Evolutionary conservation across 1,140 invertebrate species (phyloP).

Genomic region (Rhagoletis pomonella): DNA sequence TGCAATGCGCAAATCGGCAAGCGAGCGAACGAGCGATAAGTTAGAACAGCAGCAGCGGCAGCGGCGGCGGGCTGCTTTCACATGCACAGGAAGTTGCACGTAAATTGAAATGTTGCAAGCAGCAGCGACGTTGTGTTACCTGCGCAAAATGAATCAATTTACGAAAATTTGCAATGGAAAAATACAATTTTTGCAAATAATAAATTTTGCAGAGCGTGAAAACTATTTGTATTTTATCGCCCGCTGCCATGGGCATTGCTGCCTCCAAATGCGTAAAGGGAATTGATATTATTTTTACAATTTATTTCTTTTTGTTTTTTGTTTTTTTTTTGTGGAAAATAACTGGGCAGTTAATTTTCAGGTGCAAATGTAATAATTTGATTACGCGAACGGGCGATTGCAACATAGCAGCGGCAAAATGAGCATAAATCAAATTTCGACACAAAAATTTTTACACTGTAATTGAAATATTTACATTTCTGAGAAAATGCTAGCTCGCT

Average conservation of each 20-base stretch:
- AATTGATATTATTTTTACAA: neutral
- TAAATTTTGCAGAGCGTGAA: constrained; percentile 46
- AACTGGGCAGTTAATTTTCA: constrained; percentile 33
- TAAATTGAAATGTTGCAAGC: constrained; percentile 35
- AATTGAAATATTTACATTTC: too few species aligned
- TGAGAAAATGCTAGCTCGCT: too few species aligned
- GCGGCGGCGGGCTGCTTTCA: neutral
- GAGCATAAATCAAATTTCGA: neutral
- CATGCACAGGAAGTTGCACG: constrained; percentile 23
- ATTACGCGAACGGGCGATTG: neutral
- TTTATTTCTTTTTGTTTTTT: neutral
- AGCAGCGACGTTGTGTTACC: neutral
- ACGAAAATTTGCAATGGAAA: constrained; percentile 42
- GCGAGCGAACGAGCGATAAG: neutral
- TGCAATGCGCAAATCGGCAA: neutral
- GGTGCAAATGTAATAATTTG: constrained; percentile 45
- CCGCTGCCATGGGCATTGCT: neutral
- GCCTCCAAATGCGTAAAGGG: neutral
- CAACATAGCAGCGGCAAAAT: neutral
- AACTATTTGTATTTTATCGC: constrained; percentile 32
- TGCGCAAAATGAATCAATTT: constrained; percentile 48
- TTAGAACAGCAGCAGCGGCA: neutral
- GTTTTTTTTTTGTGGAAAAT: neutral
- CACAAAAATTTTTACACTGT: neutral
- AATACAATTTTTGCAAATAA: constrained; percentile 51